Base-by-base conservation (phyloP, 2,113 vertebrate species). In the Planiliza haematocheilus region DNA sequence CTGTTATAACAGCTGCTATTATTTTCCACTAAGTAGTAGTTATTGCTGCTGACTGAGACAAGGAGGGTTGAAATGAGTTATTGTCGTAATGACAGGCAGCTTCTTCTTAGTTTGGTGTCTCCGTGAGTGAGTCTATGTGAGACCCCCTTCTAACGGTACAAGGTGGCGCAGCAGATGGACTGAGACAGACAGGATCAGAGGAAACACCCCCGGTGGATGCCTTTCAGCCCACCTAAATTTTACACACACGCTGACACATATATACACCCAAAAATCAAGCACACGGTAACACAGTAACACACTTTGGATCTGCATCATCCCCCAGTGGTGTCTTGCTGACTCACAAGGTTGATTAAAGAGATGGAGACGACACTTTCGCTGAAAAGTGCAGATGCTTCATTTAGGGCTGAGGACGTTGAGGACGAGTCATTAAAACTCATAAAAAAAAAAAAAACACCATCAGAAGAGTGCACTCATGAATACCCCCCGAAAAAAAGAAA, bases 161-260 rank as follows among this genome's bases (percentile, higher is more conserved):
- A 86, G 81, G 84, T 74, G 67, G 63, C 43, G 34, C 42, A 83
- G 57, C 87, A 88, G 88, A 91, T 91, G 82, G 86, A 86, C 74
- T 71, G 85, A 79, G 77, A 70, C 70, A 73, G 64, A 80, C 72
- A 62, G 64, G 76, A 87, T 87, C 69, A 81, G 70, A 86, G 81
- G 83, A 89, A 85, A 73, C 70, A 59, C 66, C 85, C 83, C 53
- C 48, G 66, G 50, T 63, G 71, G 81, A 86, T 82, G 57, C 69
- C 60, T 81, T 60, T 79, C 51, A 85, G 66, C 39, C 69, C 67
- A 80, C 73, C 70, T 74, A 88, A 66, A 83, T 85, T 79, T 63
- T 52, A 39, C 50, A 69, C 12, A 76, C 48, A 80, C 39, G 66
- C 10, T 65, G 63, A 61, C 16, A 81, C 50, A 45, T 51, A 78